Base-by-base conservation (phyloP, 2,888 invertebrate species). In the Cantharis lateralis region DNA sequence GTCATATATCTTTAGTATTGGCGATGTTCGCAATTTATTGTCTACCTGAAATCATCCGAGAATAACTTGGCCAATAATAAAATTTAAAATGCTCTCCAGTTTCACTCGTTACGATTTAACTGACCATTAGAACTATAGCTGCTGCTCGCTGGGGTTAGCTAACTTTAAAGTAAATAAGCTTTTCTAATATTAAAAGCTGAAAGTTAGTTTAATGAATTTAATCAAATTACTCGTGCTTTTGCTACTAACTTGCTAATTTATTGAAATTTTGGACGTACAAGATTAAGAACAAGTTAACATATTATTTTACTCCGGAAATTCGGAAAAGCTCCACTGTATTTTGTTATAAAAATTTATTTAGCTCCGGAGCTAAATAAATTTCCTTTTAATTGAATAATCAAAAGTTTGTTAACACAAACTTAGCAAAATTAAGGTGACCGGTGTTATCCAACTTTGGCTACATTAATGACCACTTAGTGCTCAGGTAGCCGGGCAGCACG, bases 1-100 rank as follows among this genome's bases (percentile, higher is more conserved):
- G 78, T 78, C 84, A 82, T 84, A 84, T 84, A 84, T 84, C 83
- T 84, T 76, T 78, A 64, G 81, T 82, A 82, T 83, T 83, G 82
- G 83, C 81, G 82, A 82, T 83, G 80, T 82, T 83, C 82, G 80
- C 81, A 82, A 78, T 83, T 82, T 83, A 82, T 82, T 83, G 83
- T 82, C 82, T 82, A 83, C 82, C 83, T 82, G 82, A 81, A 82
- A 82, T 80, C 80, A 81, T 80, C 79, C 78, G 76, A 76, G 77
- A 75, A 70, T 72, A 82, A 79, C 79, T 79, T 80, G 76, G 69
- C 75, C 9, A 72, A 64, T 68, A 72, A 18, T 68, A 16, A 72
- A 48, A 48, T 48, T 48, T 48, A 66, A 24, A 24, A 66, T 13
- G 15, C 18, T 66, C 16, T 66, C 15, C 18, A 16, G 15, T 26